A percentile compares a stretch with the other conserved stretches of the same genome.
These are phyloP conservation scores for Mirza zaza DNA, from an alignment of 2,113 vertebrate genomes.

Conservation along the genomic window DNA sequence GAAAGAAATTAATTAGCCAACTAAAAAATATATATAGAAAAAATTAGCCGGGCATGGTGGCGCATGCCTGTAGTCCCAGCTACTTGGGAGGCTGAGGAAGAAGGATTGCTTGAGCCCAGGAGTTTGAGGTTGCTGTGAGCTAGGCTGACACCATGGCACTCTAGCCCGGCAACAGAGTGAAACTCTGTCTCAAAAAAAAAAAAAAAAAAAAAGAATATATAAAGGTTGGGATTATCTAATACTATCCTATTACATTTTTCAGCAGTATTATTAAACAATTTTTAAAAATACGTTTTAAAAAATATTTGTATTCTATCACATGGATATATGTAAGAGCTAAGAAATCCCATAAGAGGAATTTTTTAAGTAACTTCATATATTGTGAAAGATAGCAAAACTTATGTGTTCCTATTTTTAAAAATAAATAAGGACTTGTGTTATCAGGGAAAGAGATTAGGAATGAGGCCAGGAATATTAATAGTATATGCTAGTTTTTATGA, in stretches of 20 bases:
- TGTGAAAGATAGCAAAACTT: slow-evolving; percentile 3
- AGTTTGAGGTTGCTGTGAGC: too few species aligned
- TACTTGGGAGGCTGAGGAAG: too few species aligned
- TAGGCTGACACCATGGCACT: too few species aligned
- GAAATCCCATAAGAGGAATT: neutral
- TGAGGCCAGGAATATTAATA: neutral
- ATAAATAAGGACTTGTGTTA: slow-evolving; percentile 16
- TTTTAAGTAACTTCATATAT: neutral
- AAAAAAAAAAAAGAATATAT: neutral
- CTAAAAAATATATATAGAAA: too few species aligned
- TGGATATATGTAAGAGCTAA: neutral
- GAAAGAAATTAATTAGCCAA: too few species aligned
- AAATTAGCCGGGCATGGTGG: too few species aligned
- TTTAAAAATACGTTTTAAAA: neutral
- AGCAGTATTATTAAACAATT: neutral
- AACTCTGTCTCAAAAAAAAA: too few species aligned
- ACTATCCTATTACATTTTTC: neutral
- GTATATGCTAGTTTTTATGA: neutral
- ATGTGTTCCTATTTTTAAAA: neutral
- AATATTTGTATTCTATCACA: neutral
- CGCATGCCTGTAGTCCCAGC: too few species aligned
- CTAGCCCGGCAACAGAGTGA: too few species aligned
- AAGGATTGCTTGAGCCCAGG: too few species aligned
- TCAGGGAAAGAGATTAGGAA: slow-evolving; percentile 35
- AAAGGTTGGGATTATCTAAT: neutral